Conservation (phyloP, 1,140 invertebrate species). For the Reticulitermes speratus region DNA sequence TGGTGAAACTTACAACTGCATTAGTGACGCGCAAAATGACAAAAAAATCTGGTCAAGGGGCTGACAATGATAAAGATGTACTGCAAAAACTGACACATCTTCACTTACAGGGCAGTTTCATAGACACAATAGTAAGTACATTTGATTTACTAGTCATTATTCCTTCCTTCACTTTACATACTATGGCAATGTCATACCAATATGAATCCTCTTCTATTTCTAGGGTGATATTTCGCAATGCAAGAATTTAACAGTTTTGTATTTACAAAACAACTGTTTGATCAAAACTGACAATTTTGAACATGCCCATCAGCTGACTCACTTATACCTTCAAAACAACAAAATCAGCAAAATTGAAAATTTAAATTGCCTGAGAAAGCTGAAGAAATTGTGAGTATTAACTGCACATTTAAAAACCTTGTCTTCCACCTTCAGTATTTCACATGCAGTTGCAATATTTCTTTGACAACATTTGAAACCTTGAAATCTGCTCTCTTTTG, state of each 20-base stretch:
- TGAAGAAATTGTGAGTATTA: conserved; percentile 33
- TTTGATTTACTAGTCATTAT: not conserved
- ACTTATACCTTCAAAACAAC: conserved; percentile 32
- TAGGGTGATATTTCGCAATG: conserved; percentile 31
- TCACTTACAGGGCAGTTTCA: conserved; percentile 14
- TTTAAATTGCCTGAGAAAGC: conserved; percentile 29
- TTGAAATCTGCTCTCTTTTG: too few relatives aligned
- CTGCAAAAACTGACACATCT: conserved; percentile 15
- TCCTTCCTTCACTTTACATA: not conserved
- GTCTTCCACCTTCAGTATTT: not conserved
- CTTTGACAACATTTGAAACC: not conserved
- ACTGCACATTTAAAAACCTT: not conserved
- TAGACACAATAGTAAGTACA: conserved; percentile 19
- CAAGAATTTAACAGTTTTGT: conserved; percentile 32
- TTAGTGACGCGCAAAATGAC: not conserved
- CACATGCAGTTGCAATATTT: not conserved
- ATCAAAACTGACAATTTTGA: conserved; percentile 30
- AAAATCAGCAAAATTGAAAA: conserved; percentile 34
- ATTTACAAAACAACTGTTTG: conserved; percentile 30
- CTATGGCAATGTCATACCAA: not conserved
- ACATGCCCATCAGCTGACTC: conserved; percentile 25
- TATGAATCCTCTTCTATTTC: not conserved
- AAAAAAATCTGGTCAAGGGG: not conserved
- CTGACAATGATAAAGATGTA: not conserved
- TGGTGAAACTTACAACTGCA: not conserved